These are phyloP conservation scores for Rhabdomys pumilio DNA, from an alignment of 2,797 vertebrate genomes.

Conservation along the genomic window DNA sequence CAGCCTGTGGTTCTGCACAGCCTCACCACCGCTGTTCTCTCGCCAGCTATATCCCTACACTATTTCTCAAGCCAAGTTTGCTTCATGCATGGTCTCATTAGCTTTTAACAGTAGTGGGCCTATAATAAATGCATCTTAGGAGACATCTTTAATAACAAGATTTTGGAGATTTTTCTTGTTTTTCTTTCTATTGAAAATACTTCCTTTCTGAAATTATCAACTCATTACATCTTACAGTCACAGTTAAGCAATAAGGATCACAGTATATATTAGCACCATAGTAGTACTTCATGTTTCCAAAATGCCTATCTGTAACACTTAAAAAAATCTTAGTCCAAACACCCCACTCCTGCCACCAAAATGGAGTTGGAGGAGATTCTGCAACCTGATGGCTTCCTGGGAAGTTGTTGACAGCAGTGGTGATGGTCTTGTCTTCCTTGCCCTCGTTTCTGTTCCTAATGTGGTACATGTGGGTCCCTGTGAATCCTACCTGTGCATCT, in stretches of 20 bases:
- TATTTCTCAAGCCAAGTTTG: constrained; percentile 29
- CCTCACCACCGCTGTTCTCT: neutral
- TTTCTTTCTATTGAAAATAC: constrained; percentile 37
- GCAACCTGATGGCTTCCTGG: neutral
- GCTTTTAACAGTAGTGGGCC: neutral
- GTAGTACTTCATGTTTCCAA: constrained; percentile 26
- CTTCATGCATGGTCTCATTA: neutral
- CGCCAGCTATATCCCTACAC: neutral
- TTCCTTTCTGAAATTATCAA: constrained; percentile 57
- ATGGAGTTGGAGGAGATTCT: neutral
- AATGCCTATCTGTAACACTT: neutral
- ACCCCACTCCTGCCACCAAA: neutral
- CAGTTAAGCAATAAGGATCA: constrained; percentile 42
- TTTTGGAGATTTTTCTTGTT: constrained; percentile 13
- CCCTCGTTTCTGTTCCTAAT: constrained; percentile 32
- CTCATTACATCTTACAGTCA: constrained; percentile 41
- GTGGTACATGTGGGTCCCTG: neutral
- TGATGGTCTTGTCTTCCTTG: neutral
- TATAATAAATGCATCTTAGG: constrained; percentile 18
- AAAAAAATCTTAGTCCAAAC: constrained; percentile 12
- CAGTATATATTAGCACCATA: neutral
- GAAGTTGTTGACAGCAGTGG: neutral
- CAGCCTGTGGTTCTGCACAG: neutral
- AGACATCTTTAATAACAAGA: constrained; percentile 24
- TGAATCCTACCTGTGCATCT: constrained; percentile 30